Evolutionary conservation across 2,113 vertebrate species (phyloP).

Genomic region (Heliornis fulica): DNA sequence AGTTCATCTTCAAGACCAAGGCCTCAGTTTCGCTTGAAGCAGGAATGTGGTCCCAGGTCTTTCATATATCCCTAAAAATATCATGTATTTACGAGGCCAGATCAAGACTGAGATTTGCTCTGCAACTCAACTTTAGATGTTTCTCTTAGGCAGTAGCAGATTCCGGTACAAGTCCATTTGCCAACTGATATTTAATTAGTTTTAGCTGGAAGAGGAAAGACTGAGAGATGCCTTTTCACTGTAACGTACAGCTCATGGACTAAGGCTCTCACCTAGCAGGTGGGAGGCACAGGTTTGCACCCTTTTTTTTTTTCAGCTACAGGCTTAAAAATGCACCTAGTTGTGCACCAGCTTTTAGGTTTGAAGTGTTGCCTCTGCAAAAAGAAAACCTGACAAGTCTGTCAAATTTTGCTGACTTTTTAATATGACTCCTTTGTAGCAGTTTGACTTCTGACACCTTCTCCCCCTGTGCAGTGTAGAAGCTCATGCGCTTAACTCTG

Average conservation of each 20-base stretch:
- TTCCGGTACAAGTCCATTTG: background rate
- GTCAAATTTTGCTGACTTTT: background rate
- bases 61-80: background rate
- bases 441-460: background rate
- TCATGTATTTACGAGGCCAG: background rate
- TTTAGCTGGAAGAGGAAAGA: background rate
- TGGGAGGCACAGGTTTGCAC: background rate
- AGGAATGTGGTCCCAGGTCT: background rate
- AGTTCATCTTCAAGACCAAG: background rate
- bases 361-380: background rate
- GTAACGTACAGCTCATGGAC: fast-evolving
- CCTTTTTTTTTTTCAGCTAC: background rate
- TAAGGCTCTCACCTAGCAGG: background rate
- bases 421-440: background rate
- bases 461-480: background rate
- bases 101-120: background rate
- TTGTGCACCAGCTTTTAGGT: background rate
- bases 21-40: background rate
- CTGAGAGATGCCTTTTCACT: background rate
- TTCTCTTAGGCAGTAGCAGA: background rate
- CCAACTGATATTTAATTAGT: background rate
- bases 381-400: background rate
- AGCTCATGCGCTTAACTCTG: background rate
- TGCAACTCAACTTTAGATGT: background rate
- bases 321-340: background rate